These are phyloP conservation scores for Tenebrosternarchus preto DNA, from an alignment of 2,113 vertebrate genomes.

Conservation along the genomic window DNA sequence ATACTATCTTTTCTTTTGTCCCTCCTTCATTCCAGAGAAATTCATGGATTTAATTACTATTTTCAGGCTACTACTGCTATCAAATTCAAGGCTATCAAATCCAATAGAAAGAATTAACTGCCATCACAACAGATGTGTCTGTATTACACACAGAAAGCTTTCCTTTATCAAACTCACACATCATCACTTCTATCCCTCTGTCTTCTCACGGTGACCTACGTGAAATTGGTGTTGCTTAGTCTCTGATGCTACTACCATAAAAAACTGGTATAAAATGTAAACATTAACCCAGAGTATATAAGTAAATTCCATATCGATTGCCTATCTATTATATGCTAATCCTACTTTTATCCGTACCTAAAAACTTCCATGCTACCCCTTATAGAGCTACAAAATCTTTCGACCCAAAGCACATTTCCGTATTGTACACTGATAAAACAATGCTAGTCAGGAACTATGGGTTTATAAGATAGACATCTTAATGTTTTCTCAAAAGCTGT, in stretches of 20 bases:
- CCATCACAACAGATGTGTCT: no score
- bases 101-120: no score
- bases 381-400: not conserved
- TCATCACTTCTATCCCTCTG: no score
- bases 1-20: not conserved
- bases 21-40: not conserved
- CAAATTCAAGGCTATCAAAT: no score
- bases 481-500: not conserved
- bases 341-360: not conserved
- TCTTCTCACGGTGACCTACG: no score
- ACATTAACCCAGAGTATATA: not conserved
- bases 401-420: not conserved
- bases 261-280: no score
- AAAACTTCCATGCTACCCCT: not conserved
- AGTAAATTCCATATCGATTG: slow-evolving; percentile 21
- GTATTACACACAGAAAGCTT: no score
- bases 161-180: no score
- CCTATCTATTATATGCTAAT: not conserved
- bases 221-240: no score
- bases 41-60: not conserved
- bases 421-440: not conserved
- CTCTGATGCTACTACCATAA: no score
- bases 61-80: not conserved
- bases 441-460: not conserved
- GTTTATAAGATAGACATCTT: no score